Evolutionary conservation across 2,888 invertebrate genomes (phyloP), one percentile per base, ranked within the genome.

Genomic region (Aporophyla nigra): DNA sequence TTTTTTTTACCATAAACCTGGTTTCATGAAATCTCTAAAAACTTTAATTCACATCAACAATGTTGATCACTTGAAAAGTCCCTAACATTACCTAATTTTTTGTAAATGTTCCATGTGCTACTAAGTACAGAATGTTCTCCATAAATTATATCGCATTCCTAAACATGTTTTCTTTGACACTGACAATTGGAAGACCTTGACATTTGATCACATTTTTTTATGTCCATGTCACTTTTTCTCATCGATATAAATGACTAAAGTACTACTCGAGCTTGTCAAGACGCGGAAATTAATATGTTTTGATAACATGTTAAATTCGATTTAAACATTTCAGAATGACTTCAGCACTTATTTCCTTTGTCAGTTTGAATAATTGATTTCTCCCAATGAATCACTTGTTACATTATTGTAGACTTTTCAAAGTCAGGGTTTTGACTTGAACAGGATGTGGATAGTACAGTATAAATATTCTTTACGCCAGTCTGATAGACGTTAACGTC

Each of bases 161-260:
- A 78, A 84, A 70, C 78, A 74, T 49, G 75, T 82, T 84, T 76
- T 76, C 76, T 78, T 66, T 56, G 73, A 70, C 63, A 78, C 74
- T 74, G 71, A 65, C 81, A 66, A 62, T 84, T 65, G 16, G 1
- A 53, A 71, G 74, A 51, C 84, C 84, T 85, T 85, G 84, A 79
- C 84, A 85, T 85, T 90, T 83, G 87, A 88, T 90, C 87, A 88
- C 71, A 74, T 74, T 77, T 78, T n/a, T 74, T 74, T 68, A 73
- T 63, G 51, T 66, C 51, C 54, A 68, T 81, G 71, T 78, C 65
- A 84, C 74, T 78, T 72, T 78, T 84, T 80, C 76, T 70, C 71
- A 40, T 66, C n/a, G 67, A 67, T 59, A 54, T 58, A 66, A 72
- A 83, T 83, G 63, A n/a, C 19, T 46, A 49, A 62, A 71, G 75